Evolutionary conservation across 2,113 vertebrate genomes (phyloP).

Genomic region (Chelonoidis abingdonii): DNA sequence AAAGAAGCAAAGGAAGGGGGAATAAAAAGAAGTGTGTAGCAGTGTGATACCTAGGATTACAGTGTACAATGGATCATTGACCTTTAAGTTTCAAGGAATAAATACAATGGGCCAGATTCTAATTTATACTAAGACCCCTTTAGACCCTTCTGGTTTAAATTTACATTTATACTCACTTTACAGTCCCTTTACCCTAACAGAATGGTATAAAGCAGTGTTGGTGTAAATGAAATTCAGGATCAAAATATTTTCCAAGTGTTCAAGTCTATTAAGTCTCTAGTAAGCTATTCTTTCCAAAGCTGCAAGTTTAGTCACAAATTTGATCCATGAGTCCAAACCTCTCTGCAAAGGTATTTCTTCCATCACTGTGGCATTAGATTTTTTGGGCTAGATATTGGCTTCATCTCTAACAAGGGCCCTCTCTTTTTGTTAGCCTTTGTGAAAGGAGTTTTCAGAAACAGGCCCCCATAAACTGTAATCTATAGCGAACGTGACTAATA

Average conservation of each 20-base stretch:
- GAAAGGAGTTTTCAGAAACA: not conserved
- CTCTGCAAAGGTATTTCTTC: not conserved
- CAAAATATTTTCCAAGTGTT: not conserved
- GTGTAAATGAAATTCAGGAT: not conserved
- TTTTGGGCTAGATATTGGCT: not conserved
- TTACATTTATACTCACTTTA: not conserved
- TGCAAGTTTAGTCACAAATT: not conserved
- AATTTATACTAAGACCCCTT: not conserved
- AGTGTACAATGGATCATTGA: not conserved
- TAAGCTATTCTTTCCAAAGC: not conserved
- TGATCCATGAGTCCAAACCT: not conserved
- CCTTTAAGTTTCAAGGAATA: not conserved
- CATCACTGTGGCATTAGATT: not conserved
- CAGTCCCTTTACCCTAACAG: not conserved
- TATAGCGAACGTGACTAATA: not conserved
- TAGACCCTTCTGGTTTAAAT: not conserved
- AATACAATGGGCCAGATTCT: not conserved
- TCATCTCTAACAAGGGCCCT: not conserved
- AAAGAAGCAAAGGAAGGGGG: fast-evolving
- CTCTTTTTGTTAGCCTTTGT: not conserved
- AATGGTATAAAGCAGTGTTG: not conserved
- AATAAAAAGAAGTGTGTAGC: not conserved
- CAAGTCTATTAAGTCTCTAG: not conserved
- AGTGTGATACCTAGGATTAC: not conserved
- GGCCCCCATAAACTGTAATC: not conserved